A percentile compares a stretch with the other conserved stretches of the same genome.
These are phyloP conservation scores for Meganola albula DNA, from an alignment of 2,888 invertebrate genomes.

Conservation along the genomic window DNA sequence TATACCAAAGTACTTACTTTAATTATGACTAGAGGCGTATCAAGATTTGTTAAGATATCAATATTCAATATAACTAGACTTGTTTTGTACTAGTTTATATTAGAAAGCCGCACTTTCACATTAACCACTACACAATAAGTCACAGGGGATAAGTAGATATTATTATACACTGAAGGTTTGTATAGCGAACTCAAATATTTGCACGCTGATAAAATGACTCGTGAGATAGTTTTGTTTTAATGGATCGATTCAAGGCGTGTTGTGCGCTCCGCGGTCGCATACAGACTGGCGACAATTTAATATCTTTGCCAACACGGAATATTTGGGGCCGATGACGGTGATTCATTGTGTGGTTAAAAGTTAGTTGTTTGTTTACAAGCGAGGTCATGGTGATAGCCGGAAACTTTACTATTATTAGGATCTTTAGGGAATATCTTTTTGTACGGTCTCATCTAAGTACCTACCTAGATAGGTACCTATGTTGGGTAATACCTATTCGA, in stretches of 20 bases:
- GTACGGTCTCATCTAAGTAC: too few relatives aligned
- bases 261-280: constrained; percentile 13
- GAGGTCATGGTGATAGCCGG: constrained; percentile 15
- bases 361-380: constrained; percentile 26
- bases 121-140: constrained; percentile 28
- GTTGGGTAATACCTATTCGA: too few relatives aligned
- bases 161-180: constrained; percentile 31
- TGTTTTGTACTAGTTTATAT: constrained; percentile 31
- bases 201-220: constrained; percentile 10
- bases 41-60: constrained; percentile 18
- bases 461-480: too few relatives aligned
- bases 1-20: too few relatives aligned
- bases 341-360: constrained; percentile 22
- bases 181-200: constrained; percentile 32
- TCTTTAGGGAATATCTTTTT: too few relatives aligned
- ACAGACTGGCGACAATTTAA: constrained; percentile 20
- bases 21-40: constrained; percentile 24
- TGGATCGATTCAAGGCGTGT: constrained; percentile 21
- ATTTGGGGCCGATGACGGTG: constrained; percentile 27
- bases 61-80: constrained; percentile 26
- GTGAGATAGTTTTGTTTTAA: neutral
- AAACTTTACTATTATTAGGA: too few relatives aligned
- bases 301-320: constrained; percentile 16
- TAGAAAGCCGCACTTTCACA: constrained; percentile 60
- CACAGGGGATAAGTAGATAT: constrained; percentile 24